phyloP scores from a whole-genome alignment of 64 coral and sea anemone genomes.

The Orbicella faveolata region DNA sequence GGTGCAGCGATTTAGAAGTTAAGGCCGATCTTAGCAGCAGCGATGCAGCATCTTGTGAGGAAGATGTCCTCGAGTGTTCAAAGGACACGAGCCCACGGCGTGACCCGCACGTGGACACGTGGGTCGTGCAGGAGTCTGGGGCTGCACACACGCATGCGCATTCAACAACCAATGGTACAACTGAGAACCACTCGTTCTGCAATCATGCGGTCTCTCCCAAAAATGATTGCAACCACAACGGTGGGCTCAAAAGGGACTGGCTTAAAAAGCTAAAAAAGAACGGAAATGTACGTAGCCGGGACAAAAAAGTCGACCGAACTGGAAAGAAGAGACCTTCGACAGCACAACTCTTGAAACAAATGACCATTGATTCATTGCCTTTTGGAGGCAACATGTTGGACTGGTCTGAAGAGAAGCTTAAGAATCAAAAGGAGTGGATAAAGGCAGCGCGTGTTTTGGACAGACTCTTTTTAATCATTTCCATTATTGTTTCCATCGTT shows the following conservation, averaged over 20 bases:
- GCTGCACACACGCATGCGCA: neutral
- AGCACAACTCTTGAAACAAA: neutral
- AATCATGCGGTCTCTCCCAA: neutral
- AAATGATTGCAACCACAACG: neutral
- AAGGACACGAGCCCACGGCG: neutral
- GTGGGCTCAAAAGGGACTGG: neutral
- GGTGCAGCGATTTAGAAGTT: neutral
- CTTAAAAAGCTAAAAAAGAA: neutral
- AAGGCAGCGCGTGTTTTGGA: slow-evolving; percentile 79
- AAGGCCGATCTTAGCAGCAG: neutral
- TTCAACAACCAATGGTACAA: neutral
- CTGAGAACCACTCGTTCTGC: neutral
- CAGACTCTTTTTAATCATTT: slow-evolving; percentile 83
- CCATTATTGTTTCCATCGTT: slow-evolving; percentile 49
- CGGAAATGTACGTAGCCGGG: neutral
- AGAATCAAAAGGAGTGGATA: slow-evolving; percentile 85
- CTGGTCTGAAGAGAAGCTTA: slow-evolving; percentile 49
- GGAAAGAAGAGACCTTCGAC: slow-evolving; percentile 5
- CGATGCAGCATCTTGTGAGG: neutral
- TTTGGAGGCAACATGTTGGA: neutral
- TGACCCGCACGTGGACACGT: neutral
- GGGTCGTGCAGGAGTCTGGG: slow-evolving; percentile 1
- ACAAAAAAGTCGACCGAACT: neutral
- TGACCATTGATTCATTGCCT: neutral
- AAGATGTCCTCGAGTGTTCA: neutral